Conservation (phyloP, 2,797 vertebrate species). For the Helicolenus hilgendorfi region DNA sequence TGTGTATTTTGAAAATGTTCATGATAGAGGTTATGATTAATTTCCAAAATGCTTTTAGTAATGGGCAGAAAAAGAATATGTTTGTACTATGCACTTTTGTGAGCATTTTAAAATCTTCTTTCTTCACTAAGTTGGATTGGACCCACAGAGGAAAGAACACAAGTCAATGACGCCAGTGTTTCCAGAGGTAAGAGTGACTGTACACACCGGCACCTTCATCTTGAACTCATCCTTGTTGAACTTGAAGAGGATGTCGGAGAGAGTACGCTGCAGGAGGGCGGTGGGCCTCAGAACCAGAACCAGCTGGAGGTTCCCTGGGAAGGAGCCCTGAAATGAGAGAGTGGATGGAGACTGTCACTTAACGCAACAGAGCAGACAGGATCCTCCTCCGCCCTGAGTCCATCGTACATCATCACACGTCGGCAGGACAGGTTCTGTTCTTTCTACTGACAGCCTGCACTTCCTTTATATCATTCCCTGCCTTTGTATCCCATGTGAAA, state of each 20-base stretch:
- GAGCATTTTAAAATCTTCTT: not conserved
- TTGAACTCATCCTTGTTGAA: constrained; percentile 98
- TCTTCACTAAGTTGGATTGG: not conserved
- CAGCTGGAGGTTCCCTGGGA: constrained; percentile 97
- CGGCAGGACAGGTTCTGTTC: not conserved
- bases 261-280: constrained; percentile 93
- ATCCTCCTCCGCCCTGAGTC: not conserved
- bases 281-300: constrained; percentile 96
- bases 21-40: not conserved
- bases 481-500: constrained; percentile 31
- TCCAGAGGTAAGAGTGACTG: not conserved
- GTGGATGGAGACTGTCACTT: constrained; percentile 1
- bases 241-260: constrained; percentile 96
- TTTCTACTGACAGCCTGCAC: constrained; percentile 21
- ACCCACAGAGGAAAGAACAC: not conserved
- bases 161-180: not conserved
- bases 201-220: constrained; percentile 98
- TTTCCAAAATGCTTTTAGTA: not conserved
- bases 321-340: constrained; percentile 91
- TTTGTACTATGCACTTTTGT: not conserved
- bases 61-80: no score
- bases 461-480: not conserved
- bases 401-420: constrained; percentile 1
- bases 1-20: not conserved
- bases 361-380: not conserved